phyloP scores from a whole-genome alignment of 2,888 invertebrate genomes.

The Drosophila sordidula region DNA sequence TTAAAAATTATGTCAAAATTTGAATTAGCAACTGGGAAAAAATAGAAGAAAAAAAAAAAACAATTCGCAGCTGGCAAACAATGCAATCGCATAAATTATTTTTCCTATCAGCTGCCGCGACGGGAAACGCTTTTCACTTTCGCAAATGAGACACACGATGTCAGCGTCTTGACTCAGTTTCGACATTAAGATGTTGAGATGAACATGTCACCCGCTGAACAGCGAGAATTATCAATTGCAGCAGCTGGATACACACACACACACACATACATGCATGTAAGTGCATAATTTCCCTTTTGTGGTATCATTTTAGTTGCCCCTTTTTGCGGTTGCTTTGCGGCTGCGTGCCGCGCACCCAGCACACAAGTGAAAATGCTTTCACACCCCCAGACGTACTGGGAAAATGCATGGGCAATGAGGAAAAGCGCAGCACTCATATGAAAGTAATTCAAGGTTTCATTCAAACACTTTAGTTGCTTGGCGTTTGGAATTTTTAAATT shows the following conservation, averaged over 20 bases:
- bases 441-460: conserved; percentile 22
- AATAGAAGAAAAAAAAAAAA: conserved; percentile 14
- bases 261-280: neutral
- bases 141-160: conserved; percentile 45
- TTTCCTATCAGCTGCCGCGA: conserved; percentile 51
- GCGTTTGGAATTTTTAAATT: conserved; percentile 1
- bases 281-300: conserved; percentile 53
- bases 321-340: conserved; percentile 38
- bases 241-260: conserved; percentile 13
- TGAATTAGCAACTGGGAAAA: conserved; percentile 65
- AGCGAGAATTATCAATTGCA: conserved; percentile 41
- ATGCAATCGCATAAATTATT: conserved; percentile 67
- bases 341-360: conserved; percentile 13
- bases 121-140: conserved; percentile 76
- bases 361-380: conserved; percentile 55
- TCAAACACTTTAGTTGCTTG: neutral
- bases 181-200: conserved; percentile 42
- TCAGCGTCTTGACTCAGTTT: conserved; percentile 24
- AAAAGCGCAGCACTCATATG: conserved; percentile 47
- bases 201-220: conserved; percentile 35
- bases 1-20: conserved; percentile 80
- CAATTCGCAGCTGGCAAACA: conserved; percentile 26
- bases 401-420: conserved; percentile 56
- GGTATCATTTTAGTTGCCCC: conserved; percentile 44
- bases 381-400: conserved; percentile 35